These are phyloP conservation scores for Champsocephalus gunnari DNA, from an alignment of 2,797 vertebrate species.

Conservation along the genomic window DNA sequence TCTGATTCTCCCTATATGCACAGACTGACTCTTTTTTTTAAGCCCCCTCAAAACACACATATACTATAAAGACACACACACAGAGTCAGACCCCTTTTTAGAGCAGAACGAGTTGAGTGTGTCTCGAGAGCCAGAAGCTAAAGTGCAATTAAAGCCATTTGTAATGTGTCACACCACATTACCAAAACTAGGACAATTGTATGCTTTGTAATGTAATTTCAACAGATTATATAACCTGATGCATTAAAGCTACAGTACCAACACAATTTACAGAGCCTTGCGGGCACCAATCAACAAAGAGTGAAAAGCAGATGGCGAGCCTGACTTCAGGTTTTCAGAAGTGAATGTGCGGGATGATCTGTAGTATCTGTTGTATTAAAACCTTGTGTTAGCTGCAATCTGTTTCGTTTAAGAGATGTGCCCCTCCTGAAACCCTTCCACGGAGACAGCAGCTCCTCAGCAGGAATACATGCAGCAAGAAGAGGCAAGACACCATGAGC, in stretches of 20 bases:
- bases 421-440: constrained; percentile 42
- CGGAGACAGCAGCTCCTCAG: constrained; percentile 35
- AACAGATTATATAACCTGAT: constrained; percentile 75
- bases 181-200: constrained; percentile 76
- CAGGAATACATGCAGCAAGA: constrained; percentile 23
- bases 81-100: constrained; percentile 32
- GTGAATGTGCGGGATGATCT: constrained; percentile 48
- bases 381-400: constrained; percentile 45
- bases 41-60: not conserved
- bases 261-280: constrained; percentile 56
- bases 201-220: constrained; percentile 75
- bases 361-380: constrained; percentile 39
- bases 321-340: constrained; percentile 31
- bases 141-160: constrained; percentile 80
- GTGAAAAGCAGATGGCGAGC: constrained; percentile 42
- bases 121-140: constrained; percentile 74
- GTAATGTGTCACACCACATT: constrained; percentile 77
- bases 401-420: constrained; percentile 51
- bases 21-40: constrained; percentile 42
- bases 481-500: constrained; percentile 5
- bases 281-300: constrained; percentile 49
- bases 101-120: constrained; percentile 55
- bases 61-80: constrained; percentile 1
- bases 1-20: constrained; percentile 50
- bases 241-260: constrained; percentile 62